Evolutionary conservation across 2,113 vertebrate genomes (phyloP), one percentile per base, ranked within the genome.

Genomic region (Mesembrinibis cayennensis): DNA sequence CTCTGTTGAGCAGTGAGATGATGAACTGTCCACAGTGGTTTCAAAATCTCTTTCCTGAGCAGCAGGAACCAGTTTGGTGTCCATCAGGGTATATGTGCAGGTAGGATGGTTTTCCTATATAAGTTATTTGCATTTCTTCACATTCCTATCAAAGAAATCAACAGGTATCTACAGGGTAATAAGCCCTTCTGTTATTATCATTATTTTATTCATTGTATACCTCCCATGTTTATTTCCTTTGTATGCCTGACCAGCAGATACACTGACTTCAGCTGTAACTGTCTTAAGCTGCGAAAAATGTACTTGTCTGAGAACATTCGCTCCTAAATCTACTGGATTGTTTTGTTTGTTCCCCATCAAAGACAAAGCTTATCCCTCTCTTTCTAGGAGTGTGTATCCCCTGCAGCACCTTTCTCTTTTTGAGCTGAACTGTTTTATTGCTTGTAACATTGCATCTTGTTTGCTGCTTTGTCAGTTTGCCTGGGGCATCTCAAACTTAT

Each of bases 391-490:
- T 27, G 2, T 63, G 34, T 63, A 79, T 87, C 18, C 87, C 65
- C 77, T 82, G 47, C 32, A 96, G 55, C 66, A 71, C 69, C 32
- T 91, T 89, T 67, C n/a, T 74, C 11, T 67, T 63, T 84, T 62
- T 89, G n/a, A 93, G 77, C 4, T 78, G 72, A 89, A 88, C 38
- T 79, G 30, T 47, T 94, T 96, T 93, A 95, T 89, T 96, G 72
- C 50, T 89, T 89, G 65, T 74, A 93, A 87, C 49, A 61, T 84
- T 3, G 5, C 69, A 52, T 91, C 77, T 84, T 96, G 73, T 82
- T 95, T 93, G 55, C 52, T 79, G 56, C 47, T 91, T 91, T 95
- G 40, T 89, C 55, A 89, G 7, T 90, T 92, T 94, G 93, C 95
- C 94, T 82, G 72, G 36, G 69, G 94, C 81, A 94, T 82, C 73